Conservation (phyloP, 2,797 vertebrate genomes). For the Malurus splendens region DNA sequence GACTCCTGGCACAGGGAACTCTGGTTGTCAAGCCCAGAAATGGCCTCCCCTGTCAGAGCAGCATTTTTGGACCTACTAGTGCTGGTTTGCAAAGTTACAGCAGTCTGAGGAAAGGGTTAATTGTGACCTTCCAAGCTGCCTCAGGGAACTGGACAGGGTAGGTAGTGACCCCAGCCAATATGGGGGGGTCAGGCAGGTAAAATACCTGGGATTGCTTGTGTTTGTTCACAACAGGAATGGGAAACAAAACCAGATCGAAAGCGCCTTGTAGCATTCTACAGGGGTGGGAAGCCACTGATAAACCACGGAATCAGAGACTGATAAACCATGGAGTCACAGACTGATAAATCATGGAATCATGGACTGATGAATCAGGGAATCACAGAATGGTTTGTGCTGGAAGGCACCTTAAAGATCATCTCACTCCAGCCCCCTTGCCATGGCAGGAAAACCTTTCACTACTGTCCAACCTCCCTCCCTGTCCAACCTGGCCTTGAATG, state of each 20-base stretch:
- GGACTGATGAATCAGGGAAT: neutral
- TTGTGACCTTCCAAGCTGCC: neutral
- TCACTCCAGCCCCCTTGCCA: neutral
- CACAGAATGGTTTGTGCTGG: neutral
- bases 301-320: neutral
- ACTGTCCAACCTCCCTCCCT: fast-evolving
- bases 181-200: neutral
- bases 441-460: neutral
- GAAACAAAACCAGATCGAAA: neutral
- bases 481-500: neutral
- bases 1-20: neutral
- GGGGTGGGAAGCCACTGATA: neutral
- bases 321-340: too few relatives aligned
- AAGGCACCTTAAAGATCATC: neutral
- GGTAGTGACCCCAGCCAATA: neutral
- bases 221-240: neutral
- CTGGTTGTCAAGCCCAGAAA: neutral
- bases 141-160: neutral
- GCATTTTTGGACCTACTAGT: neutral
- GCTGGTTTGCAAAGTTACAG: neutral
- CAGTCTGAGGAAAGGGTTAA: neutral
- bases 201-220: neutral
- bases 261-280: neutral
- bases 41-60: neutral
- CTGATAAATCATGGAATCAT: too few relatives aligned